These are phyloP conservation scores for Bujurquina vittata DNA, from an alignment of 2,113 vertebrate species.

Conservation along the genomic window DNA sequence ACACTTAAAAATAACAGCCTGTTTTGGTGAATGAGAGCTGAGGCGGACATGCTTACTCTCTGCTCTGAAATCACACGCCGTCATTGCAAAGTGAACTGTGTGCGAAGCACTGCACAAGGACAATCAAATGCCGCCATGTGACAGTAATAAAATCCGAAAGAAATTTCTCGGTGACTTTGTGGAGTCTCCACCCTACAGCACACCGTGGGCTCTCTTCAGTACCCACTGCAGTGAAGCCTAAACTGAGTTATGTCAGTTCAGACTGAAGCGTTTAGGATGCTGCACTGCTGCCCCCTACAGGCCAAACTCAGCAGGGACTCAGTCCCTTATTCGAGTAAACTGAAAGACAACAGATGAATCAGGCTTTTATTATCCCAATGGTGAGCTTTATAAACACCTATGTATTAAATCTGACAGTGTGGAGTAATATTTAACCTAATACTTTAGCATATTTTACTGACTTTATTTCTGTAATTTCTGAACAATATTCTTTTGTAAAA, in stretches of 20 bases:
- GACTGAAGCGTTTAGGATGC: background rate
- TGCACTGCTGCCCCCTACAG: conserved; percentile 37
- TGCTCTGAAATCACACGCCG: background rate
- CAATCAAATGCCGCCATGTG: background rate
- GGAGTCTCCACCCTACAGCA: background rate
- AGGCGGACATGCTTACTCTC: background rate
- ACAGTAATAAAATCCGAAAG: background rate
- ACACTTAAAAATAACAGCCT: background rate
- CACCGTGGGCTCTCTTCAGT: fast-evolving
- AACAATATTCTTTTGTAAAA: background rate
- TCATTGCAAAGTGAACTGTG: background rate
- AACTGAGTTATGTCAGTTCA: background rate
- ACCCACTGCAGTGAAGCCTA: background rate
- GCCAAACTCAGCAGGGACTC: background rate
- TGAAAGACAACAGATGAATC: background rate
- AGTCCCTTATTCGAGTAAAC: fast-evolving
- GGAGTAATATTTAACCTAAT: background rate
- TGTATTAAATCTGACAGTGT: background rate
- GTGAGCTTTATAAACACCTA: background rate
- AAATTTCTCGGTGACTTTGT: background rate
- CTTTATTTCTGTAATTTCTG: background rate
- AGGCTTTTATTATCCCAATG: background rate
- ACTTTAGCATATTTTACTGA: background rate
- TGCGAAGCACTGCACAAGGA: background rate
- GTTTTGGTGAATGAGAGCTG: background rate